Percentiles rank a stretch among this genome's conserved stretches.
Conservation (phyloP, 1,140 invertebrate species). For the Bemisia tabaci region DNA sequence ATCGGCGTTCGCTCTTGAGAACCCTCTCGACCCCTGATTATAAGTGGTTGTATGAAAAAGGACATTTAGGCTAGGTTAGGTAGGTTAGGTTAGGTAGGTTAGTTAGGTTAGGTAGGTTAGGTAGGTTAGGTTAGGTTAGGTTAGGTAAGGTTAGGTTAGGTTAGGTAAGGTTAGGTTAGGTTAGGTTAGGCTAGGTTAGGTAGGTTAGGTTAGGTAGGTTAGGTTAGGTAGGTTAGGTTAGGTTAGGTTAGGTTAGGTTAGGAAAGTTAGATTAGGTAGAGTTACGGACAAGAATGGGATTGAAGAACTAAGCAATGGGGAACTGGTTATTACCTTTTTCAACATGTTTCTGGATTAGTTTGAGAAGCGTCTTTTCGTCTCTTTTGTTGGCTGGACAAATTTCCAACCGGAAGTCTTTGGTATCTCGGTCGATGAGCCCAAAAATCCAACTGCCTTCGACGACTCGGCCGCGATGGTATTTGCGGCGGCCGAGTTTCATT, state of each 20-base stretch:
- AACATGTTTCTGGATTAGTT: constrained; percentile 1
- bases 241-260: not conserved
- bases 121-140: constrained; percentile 1
- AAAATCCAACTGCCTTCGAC: not conserved
- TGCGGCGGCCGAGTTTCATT: not conserved
- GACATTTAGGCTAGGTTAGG: not conserved
- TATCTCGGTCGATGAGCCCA: not conserved
- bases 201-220: constrained; percentile 6
- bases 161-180: constrained; percentile 8
- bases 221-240: not conserved
- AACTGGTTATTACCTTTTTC: no score
- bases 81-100: not conserved
- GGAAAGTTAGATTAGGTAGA: not conserved
- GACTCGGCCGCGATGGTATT: not conserved
- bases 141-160: constrained; percentile 3
- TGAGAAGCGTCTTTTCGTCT: not conserved
- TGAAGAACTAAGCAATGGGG: no score
- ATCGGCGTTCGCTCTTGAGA: no score
- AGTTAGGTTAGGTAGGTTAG: constrained; percentile 3
- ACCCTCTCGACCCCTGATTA: no score
- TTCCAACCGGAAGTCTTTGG: not conserved
- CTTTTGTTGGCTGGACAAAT: not conserved
- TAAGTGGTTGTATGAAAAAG: no score
- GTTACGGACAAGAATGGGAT: no score
- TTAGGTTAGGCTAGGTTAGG: constrained; percentile 1